Conservation (phyloP, 2,113 vertebrate genomes). For the Romanogobio albipinnatus region DNA sequence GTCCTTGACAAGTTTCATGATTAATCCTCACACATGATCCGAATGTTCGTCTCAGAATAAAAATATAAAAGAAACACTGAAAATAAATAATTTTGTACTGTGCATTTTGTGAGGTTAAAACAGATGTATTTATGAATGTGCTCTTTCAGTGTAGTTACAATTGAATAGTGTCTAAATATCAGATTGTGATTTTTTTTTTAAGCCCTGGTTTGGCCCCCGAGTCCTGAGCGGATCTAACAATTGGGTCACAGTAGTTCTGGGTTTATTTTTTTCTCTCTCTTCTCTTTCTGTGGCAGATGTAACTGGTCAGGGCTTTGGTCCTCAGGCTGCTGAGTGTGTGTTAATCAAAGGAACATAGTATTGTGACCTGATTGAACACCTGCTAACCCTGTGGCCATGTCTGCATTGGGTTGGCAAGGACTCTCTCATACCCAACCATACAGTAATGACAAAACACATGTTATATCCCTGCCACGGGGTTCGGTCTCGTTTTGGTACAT, state of each 20-base stretch:
- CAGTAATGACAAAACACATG: constrained; percentile 10
- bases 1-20: too few relatives aligned
- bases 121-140: too few relatives aligned
- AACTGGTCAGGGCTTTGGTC: constrained; percentile 22
- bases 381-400: constrained; percentile 49
- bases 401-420: constrained; percentile 17
- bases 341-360: constrained; percentile 29
- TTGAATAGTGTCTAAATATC: too few relatives aligned
- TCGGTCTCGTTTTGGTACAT: background rate
- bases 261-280: background rate
- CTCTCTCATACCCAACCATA: constrained; percentile 20
- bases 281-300: constrained; percentile 40
- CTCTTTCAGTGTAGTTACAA: too few relatives aligned
- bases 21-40: too few relatives aligned
- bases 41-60: too few relatives aligned
- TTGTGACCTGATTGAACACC: constrained; percentile 50
- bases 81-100: too few relatives aligned
- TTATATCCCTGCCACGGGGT: constrained; percentile 38
- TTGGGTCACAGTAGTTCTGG: background rate
- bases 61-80: too few relatives aligned
- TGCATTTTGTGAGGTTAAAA: too few relatives aligned
- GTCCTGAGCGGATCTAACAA: too few relatives aligned
- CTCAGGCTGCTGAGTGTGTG: constrained; percentile 11
- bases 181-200: too few relatives aligned
- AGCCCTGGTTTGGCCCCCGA: too few relatives aligned